phyloP scores from a whole-genome alignment of 2,113 vertebrate genomes.

The Alces alces region DNA sequence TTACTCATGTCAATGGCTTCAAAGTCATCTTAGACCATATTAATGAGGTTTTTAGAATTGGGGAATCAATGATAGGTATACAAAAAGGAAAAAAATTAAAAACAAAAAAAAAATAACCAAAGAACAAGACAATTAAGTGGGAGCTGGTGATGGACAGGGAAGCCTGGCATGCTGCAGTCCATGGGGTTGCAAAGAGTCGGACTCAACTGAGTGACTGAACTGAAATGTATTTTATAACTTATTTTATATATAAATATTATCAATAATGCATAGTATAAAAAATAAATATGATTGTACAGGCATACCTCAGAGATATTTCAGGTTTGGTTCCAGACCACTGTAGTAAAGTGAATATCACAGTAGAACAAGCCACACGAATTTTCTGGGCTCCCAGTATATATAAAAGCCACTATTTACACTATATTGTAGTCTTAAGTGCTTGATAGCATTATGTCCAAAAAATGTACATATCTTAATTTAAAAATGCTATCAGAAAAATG shows the following conservation, averaged over 20 bases:
- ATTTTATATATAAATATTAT: not conserved
- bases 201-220: not conserved
- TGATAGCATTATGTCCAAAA: not conserved
- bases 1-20: not conserved
- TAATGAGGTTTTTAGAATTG: not conserved
- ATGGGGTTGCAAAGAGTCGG: not conserved
- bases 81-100: not conserved
- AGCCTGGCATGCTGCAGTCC: not conserved
- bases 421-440: not conserved
- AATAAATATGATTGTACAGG: not conserved
- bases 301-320: not conserved
- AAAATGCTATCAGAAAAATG: not conserved
- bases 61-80: not conserved
- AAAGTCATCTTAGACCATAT: not conserved
- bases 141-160: not conserved
- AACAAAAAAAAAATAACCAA: not conserved
- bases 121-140: not conserved
- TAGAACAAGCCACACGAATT: not conserved
- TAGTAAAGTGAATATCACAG: not conserved
- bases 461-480: not conserved
- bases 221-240: not conserved
- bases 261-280: not conserved
- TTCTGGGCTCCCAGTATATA: not conserved
- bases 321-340: not conserved
- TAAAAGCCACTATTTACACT: not conserved